Percentiles rank a stretch among this genome's conserved stretches.
Conservation (phyloP, 2,797 vertebrate species). For the Kryptolebias ocellatus region DNA sequence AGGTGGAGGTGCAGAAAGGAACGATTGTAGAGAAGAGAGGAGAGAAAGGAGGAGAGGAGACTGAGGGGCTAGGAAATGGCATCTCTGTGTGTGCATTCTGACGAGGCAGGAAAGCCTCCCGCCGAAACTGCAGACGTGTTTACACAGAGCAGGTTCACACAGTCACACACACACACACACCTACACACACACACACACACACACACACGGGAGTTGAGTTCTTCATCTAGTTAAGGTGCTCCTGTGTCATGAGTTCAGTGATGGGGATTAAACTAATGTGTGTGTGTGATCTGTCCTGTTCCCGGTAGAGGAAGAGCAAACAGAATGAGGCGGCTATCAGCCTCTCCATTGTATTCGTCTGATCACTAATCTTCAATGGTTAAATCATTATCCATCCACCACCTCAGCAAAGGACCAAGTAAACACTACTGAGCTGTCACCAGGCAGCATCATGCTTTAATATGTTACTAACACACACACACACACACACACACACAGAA, state of each 20-base stretch:
- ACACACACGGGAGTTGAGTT: conserved; percentile 7
- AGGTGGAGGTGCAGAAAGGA: conserved; percentile 50
- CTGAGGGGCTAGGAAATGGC: conserved; percentile 63
- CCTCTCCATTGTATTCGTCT: conserved; percentile 76
- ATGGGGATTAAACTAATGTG: conserved; percentile 23
- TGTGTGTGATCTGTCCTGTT: conserved; percentile 63
- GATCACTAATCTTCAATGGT: conserved; percentile 79
- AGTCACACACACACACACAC: conserved; percentile 14
- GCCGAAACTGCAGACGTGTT: conserved; percentile 67
- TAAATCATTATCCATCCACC: conserved; percentile 80
- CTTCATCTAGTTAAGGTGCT: conserved; percentile 43
- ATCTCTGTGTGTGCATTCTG: conserved; percentile 70
- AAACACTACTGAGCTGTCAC: conserved; percentile 75
- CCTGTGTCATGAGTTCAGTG: conserved; percentile 24
- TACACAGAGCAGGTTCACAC: conserved; percentile 69
- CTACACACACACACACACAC: conserved; percentile 26
- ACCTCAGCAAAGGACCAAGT: conserved; percentile 65
- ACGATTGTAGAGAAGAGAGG: conserved; percentile 24
- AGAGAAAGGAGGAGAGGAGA: conserved; percentile 22
- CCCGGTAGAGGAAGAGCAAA: conserved; percentile 73
- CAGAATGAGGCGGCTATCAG: conserved; percentile 75
- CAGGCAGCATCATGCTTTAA: conserved; percentile 50
- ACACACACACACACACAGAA: conserved; percentile 27
- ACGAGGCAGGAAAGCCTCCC: conserved; percentile 57
- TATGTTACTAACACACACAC: conserved; percentile 48